Base-by-base conservation (phyloP, 2,888 invertebrate genomes). In the Thymelicus lineola region DNA sequence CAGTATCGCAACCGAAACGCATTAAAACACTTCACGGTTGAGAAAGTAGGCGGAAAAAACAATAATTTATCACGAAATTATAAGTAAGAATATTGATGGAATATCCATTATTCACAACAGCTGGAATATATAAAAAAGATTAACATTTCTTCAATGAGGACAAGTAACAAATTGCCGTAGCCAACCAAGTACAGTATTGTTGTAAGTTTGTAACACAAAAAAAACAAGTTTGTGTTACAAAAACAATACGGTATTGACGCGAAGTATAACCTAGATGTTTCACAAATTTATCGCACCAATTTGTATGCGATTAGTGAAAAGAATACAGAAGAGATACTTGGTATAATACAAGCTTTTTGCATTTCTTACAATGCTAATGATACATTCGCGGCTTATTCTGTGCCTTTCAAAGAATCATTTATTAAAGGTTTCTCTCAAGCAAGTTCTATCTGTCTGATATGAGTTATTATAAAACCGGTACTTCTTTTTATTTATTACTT, bases 391-490 rank as follows among this genome's bases (percentile, higher is more conserved):
- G 48, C 17, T 50, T 28, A 5, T 66, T 48, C 36, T 36, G n/a
- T 20, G 28, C 14, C 35, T 46, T 17, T 17, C 36, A 48, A 58
- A 66, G 58, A 48, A 66, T 66, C 66, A 58, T 66, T 66, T 66
- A 58, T 66, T 66, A 58, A 66, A 66, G 65, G 58, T 58, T 66
- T 66, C 65, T 66, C 65, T 9, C 57, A 57, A 46, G 36, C 65
- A 36, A 46, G 57, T 63, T 58, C 48, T 48, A 61, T 60, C 67
- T 12, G 42, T 61, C 46, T 61, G 45, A n/a, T 45, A 42, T 46
- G 46, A 61, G n/a, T 46, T 61, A 46, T 46, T 61, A 46, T 61
- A 28, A 28, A 20, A 28, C 55, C 28, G 28, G 17, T 17, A 4
- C 10, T 28, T 55, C 12, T 17, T 59, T 59, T 59, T 57, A 35